Conservation (phyloP, 2,888 invertebrate genomes). For the Volucella inflata region DNA sequence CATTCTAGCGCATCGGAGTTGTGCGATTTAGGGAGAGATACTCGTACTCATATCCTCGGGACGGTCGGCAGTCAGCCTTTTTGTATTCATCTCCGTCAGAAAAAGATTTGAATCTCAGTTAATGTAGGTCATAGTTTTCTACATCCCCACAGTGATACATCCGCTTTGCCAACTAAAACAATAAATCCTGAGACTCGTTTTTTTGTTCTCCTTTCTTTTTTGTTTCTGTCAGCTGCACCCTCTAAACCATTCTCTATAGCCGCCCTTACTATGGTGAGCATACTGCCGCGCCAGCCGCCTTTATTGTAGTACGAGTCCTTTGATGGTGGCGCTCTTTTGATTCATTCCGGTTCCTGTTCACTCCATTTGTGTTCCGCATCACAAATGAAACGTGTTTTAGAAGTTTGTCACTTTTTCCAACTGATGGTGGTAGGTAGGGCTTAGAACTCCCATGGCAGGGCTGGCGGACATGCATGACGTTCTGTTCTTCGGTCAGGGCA, state of each 20-base stretch:
- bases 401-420: constrained; percentile 54
- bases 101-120: constrained; percentile 66
- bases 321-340: constrained; percentile 58
- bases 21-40: constrained; percentile 47
- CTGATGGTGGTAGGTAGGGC: not conserved
- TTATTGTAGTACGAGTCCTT: constrained; percentile 23
- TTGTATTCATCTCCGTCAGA: constrained; percentile 37
- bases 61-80: constrained; percentile 22
- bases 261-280: too few species aligned
- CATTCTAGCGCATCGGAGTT: constrained; percentile 17
- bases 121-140: constrained; percentile 67
- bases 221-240: not conserved
- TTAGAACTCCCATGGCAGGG: constrained; percentile 19
- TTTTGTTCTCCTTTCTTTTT: constrained; percentile 26
- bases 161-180: constrained; percentile 58
- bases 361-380: constrained; percentile 65
- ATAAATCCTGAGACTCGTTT: constrained; percentile 53
- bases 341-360: constrained; percentile 51
- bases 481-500: constrained; percentile 56
- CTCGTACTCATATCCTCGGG: constrained; percentile 45
- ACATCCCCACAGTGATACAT: constrained; percentile 47
- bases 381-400: constrained; percentile 66
- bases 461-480: constrained; percentile 47
- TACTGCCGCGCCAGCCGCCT: not conserved
- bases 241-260: constrained; percentile 9